A percentile compares a stretch with the other conserved stretches of the same genome.
phyloP scores from a whole-genome alignment of 2,888 invertebrate species.

The Bedellia somnulentella region DNA sequence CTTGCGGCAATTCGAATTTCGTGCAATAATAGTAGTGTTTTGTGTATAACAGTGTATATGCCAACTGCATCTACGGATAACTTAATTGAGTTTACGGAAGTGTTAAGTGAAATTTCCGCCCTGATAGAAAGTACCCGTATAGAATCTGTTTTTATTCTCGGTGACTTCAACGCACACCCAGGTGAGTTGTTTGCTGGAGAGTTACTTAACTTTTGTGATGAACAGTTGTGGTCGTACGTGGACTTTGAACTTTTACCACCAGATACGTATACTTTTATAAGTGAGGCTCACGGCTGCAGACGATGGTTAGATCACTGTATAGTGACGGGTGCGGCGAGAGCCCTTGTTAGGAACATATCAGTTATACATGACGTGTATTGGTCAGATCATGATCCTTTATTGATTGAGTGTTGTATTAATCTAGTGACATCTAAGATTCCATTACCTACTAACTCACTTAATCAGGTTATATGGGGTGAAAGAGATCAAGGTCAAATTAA shows the following conservation, averaged over 20 bases:
- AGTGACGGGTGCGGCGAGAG: constrained; percentile 8
- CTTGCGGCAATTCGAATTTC: no score
- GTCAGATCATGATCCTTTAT: constrained; percentile 12
- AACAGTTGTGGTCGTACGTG: constrained; percentile 11
- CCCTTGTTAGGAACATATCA: not conserved
- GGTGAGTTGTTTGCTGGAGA: constrained; percentile 8
- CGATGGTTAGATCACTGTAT: constrained; percentile 13
- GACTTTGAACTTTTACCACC: constrained; percentile 7
- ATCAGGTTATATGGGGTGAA: not conserved
- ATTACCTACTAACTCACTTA: not conserved
- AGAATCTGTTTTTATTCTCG: constrained; percentile 6
- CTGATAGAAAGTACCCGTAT: not conserved
- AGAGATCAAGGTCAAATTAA: not conserved
- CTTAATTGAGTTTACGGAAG: not conserved
- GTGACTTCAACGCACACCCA: no score
- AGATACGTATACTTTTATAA: constrained; percentile 11
- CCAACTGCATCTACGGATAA: not conserved
- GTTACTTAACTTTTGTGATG: not conserved
- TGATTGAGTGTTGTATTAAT: constrained; percentile 7
- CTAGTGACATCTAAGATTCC: not conserved
- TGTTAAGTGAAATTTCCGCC: not conserved
- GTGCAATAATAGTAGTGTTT: not conserved
- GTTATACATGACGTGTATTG: constrained; percentile 5
- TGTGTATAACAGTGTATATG: not conserved
- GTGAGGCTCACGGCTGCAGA: constrained; percentile 10